phyloP scores from a whole-genome alignment of 2,797 vertebrate species.

The Cyprinodon diabolis region DNA sequence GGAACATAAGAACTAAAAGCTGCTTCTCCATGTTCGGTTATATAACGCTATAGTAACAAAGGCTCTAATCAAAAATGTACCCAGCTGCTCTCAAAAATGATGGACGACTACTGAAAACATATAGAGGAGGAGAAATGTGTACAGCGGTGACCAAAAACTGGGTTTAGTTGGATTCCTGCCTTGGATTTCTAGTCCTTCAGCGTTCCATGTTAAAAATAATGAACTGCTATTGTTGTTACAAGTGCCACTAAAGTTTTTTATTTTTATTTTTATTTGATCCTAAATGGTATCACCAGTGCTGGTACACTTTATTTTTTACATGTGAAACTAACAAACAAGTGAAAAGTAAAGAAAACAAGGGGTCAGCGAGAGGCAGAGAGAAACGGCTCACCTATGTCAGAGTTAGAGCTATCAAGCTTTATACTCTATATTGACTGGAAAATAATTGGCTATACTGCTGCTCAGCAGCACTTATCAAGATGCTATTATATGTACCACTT shows the following conservation, averaged over 20 bases:
- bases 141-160: not conserved
- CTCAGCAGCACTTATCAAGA: not conserved
- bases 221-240: not conserved
- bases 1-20: no score
- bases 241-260: not conserved
- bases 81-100: not conserved
- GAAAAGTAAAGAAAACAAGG: not conserved
- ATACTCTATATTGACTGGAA: conserved; percentile 8
- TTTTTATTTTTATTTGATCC: conserved; percentile 1
- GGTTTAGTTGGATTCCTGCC: not conserved
- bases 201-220: not conserved
- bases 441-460: not conserved
- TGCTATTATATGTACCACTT: not conserved
- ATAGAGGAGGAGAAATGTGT: not conserved
- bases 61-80: conserved; percentile 1
- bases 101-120: not conserved
- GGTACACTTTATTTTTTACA: not conserved
- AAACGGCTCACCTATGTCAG: not conserved
- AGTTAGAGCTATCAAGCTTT: not conserved
- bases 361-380: not conserved
- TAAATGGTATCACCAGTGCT: not conserved
- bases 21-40: not conserved
- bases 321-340: not conserved
- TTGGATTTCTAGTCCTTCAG: not conserved
- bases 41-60: not conserved